These are phyloP conservation scores for Ellobius talpinus DNA, from an alignment of 2,113 vertebrate species.

Conservation along the genomic window DNA sequence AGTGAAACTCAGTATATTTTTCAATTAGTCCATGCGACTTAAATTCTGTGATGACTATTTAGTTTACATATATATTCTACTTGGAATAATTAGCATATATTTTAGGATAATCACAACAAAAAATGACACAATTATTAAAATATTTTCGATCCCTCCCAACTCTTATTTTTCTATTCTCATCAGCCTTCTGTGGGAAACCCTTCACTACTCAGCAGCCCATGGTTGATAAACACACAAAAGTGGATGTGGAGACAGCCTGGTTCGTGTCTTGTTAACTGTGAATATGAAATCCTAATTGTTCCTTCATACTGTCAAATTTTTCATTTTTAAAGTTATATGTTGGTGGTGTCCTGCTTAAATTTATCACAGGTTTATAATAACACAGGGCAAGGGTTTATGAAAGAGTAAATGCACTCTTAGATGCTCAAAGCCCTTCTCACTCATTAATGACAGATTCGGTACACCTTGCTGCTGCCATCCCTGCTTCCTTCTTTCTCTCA, in stretches of 20 bases:
- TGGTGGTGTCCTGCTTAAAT: background rate
- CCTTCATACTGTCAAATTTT: background rate
- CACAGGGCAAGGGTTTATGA: background rate
- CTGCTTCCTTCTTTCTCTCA: background rate
- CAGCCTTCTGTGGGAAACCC: background rate
- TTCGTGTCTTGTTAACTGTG: background rate
- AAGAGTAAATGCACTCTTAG: background rate
- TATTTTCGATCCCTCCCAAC: background rate
- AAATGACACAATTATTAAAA: background rate
- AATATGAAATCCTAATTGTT: background rate
- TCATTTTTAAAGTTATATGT: background rate
- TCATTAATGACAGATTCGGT: background rate
- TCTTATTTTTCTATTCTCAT: conserved; percentile 20
- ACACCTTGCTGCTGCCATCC: background rate
- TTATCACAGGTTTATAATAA: background rate
- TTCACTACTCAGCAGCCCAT: background rate
- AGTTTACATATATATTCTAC: conserved; percentile 43
- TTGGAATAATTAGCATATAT: conserved; percentile 51
- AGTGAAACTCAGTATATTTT: background rate
- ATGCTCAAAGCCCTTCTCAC: background rate
- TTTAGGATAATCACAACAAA: conserved; percentile 29
- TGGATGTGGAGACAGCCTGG: background rate
- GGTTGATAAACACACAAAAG: background rate
- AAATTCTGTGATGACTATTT: conserved; percentile 27
- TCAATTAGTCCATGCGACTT: background rate